These are phyloP conservation scores for Anas bernieri DNA, from an alignment of 2,797 vertebrate genomes.

Conservation along the genomic window DNA sequence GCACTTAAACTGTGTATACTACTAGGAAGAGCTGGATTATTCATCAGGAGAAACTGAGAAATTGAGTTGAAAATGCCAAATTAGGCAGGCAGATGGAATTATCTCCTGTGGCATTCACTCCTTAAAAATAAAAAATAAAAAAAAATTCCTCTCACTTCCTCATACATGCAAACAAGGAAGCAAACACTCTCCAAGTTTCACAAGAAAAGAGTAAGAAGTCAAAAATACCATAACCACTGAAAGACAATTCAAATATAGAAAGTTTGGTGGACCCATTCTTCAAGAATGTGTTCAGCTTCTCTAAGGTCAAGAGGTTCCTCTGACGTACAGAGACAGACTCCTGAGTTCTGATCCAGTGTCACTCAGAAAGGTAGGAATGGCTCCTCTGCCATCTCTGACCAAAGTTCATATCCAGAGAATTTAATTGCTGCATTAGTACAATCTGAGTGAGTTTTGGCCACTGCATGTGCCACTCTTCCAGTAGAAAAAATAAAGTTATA, in stretches of 20 bases:
- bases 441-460: neutral
- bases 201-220: neutral
- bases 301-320: neutral
- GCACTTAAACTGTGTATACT: neutral
- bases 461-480: neutral
- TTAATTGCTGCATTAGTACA: neutral
- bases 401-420: neutral
- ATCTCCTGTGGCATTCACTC: neutral
- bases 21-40: neutral
- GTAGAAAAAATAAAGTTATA: neutral
- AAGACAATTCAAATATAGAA: neutral
- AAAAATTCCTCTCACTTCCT: conserved; percentile 32
- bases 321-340: neutral
- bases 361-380: neutral
- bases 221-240: neutral
- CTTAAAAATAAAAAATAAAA: neutral
- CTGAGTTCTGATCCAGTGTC: neutral
- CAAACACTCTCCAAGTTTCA: neutral
- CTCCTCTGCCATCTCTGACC: neutral
- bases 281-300: neutral
- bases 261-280: neutral
- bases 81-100: conserved; percentile 5
- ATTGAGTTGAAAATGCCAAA: neutral
- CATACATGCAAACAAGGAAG: conserved; percentile 14
- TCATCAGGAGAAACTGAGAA: conserved; percentile 17